Base-by-base conservation (phyloP, 2,113 vertebrate genomes). In the Anseranas semipalmata region DNA sequence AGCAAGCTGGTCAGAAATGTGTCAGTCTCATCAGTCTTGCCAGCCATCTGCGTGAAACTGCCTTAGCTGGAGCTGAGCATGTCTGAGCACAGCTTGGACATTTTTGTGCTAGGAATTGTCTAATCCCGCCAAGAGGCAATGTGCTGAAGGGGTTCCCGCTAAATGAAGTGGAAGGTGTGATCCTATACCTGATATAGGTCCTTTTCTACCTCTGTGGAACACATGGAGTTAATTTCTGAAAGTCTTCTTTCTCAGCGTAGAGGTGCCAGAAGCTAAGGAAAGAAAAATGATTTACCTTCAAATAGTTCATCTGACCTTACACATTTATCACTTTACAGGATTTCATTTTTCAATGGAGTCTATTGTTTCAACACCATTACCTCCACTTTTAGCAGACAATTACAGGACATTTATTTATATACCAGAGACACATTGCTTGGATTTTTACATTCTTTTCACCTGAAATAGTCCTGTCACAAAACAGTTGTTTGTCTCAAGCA, bases 301-400 rank as follows among this genome's bases (percentile, higher is more conserved):
- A 92, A 94, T 90, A 96, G 88, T 93, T 96, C 88, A 89, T 68
- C 52, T 95, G 96, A 96, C 96, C 92, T 94, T 92, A 93, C 68
- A 85, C 93, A 96, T 97, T 93, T 90, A 88, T 96, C 95, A 96
- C 88, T 86, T 94, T 56, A 86, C 96, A 75, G 92, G 85, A 93
- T 96, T 95, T 93, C 39, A 92, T 94, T 94, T 96, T 96, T 96
- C 92, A 96, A 93, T 81, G 43, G 76, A 65, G 56, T 41, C 95
- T 72, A 84, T 96, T 97, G 92, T 96, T 96, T 95, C 90, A 83
- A 92, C 79, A 84, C 67, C 87, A 97, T 95, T 96, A 96, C 68
- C 95, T 95, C 88, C 76, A 75, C 90, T 95, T 94, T 72, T 84
- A 93, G 79, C 76, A 87, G 92, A 81, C 92, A 96, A 89, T 95